Evolutionary conservation across 2,797 vertebrate genomes (phyloP), one percentile per base, ranked within the genome.

Genomic region (Phrynocephalus guinanensis): DNA sequence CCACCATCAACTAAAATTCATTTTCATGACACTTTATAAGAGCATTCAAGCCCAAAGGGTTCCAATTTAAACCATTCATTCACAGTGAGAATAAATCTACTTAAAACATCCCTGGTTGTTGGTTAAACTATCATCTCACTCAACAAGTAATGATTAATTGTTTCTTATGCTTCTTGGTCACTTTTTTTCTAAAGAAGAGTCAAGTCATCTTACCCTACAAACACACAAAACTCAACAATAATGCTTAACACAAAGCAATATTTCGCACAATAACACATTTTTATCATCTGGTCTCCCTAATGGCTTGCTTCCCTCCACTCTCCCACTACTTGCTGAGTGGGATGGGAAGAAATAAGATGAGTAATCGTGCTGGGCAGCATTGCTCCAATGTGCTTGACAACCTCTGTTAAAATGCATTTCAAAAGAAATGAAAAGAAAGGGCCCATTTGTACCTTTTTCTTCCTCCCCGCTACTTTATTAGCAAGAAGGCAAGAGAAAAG

Each of bases 1-100:
- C 87, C 90, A 38, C 52, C 82, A 93, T 86, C 60, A 63, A 90
- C 3, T 79, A 44, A 38, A 26, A 87, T 60, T 76, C 15, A 4
- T 38, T 3, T 9, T 6, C 18, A 4, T 38, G 72, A 68, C 79
- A 83, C 18, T 71, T 16, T 66, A 28, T 28, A 67, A 5, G 70
- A 83, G 33, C 52, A 16, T 24, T 20, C 38, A 76, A 71, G 26
- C 33, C 28, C 2, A 79, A 63, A 7, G 24, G 6, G 6, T 84
- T 48, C 5, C 38, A 6, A 15, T 60, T 72, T 72, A 84, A 72
- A 9, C 11, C 11, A 48, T 71, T 83, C 50, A 63, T 2, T 30
- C 67, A 48, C 24, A 63, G 10, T 60, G 6, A 6, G 33, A 78
- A 28, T 79, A 48, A 78, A 73, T 26, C 26, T 24, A 5, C 13